phyloP scores from a whole-genome alignment of 2,888 invertebrate genomes.

The Hydropsyche betteni region DNA sequence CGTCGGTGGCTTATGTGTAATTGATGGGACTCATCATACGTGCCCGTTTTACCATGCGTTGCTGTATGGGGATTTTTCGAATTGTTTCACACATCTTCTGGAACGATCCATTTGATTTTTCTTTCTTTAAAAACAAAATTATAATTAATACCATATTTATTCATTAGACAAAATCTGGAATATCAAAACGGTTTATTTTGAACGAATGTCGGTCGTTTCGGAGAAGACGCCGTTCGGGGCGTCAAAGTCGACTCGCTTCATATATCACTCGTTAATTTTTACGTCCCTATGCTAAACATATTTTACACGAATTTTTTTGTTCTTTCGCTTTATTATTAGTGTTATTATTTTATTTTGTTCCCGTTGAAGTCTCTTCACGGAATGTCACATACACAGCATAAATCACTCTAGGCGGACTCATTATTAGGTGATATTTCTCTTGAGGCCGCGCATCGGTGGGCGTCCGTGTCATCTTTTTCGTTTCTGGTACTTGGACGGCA shows the following conservation, averaged over 20 bases:
- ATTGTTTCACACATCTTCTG: too few species aligned
- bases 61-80: too few species aligned
- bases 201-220: neutral
- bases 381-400: constrained; percentile 49
- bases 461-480: constrained; percentile 43
- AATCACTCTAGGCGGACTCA: constrained; percentile 49
- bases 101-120: too few species aligned
- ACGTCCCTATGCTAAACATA: neutral
- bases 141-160: constrained; percentile 1
- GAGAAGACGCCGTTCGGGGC: neutral
- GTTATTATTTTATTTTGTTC: neutral
- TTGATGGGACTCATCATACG: too few species aligned
- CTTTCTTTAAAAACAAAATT: too few species aligned
- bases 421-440: constrained; percentile 51
- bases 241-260: neutral
- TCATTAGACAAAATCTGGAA: neutral
- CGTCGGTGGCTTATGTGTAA: too few species aligned
- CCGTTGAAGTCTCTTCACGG: constrained; percentile 13
- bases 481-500: constrained; percentile 40
- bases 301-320: neutral
- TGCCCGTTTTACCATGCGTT: too few species aligned
- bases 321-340: neutral
- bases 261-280: constrained; percentile 2
- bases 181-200: neutral
- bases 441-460: constrained; percentile 43